Conservation (phyloP, 2,797 vertebrate species). For the Eospalax fontanierii region DNA sequence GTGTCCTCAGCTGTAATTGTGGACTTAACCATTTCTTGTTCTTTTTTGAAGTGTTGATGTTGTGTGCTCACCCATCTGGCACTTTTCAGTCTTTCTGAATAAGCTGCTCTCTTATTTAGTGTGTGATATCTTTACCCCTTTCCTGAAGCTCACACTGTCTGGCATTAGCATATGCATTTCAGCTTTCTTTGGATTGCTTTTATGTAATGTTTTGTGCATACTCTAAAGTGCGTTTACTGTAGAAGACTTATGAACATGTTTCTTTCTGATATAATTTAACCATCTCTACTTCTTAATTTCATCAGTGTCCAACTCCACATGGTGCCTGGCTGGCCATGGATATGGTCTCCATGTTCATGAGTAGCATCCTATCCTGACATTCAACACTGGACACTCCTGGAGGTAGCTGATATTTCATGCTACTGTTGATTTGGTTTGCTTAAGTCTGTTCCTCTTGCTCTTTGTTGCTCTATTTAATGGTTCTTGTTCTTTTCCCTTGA, state of each 20-base stretch:
- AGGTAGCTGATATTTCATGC: background rate
- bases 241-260: background rate
- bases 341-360: background rate
- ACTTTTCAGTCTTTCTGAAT: background rate
- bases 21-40: background rate
- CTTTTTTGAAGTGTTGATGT: background rate
- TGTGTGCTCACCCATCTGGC: background rate
- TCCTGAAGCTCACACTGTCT: background rate
- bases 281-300: conserved; percentile 8
- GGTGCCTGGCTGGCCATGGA: background rate
- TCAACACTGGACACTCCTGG: background rate
- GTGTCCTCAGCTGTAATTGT: background rate
- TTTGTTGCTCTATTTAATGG: background rate
- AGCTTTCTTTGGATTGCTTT: background rate
- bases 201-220: background rate
- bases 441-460: background rate
- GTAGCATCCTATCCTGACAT: background rate
- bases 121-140: background rate
- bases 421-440: background rate
- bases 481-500: background rate
- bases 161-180: background rate
- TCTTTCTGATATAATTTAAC: background rate
- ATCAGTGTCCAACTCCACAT: background rate
- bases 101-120: background rate
- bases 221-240: background rate